Conservation (phyloP, 2,888 invertebrate species). For the Drosophila anceps region DNA sequence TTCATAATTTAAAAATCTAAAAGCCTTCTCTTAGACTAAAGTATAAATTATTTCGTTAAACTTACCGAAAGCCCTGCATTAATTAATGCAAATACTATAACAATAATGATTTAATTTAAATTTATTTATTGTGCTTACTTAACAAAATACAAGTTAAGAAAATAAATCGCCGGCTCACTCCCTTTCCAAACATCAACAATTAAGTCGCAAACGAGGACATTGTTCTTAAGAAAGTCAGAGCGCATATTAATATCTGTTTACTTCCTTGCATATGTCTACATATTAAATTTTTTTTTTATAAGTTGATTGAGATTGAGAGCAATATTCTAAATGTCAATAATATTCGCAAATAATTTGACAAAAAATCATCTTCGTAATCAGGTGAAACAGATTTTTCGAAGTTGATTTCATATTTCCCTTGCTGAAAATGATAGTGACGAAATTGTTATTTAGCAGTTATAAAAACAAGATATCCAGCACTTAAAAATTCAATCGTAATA, state of each 20-base stretch:
- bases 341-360: no score
- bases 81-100: neutral
- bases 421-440: no score
- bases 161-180: neutral
- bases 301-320: no score
- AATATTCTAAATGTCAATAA: no score
- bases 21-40: neutral
- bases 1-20: neutral
- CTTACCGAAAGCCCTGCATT: neutral
- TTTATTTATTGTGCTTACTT: neutral
- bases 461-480: no score
- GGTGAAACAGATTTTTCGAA: no score
- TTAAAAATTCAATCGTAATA: no score
- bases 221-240: neutral
- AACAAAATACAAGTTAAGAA: neutral
- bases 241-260: neutral
- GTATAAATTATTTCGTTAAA: neutral
- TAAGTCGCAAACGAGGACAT: neutral
- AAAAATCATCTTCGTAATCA: no score
- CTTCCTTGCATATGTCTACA: no score
- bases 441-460: no score
- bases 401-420: no score
- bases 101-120: neutral
- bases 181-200: neutral
- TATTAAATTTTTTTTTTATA: no score